phyloP scores from a whole-genome alignment of 2,888 invertebrate genomes.

The Tortricodes alternella region DNA sequence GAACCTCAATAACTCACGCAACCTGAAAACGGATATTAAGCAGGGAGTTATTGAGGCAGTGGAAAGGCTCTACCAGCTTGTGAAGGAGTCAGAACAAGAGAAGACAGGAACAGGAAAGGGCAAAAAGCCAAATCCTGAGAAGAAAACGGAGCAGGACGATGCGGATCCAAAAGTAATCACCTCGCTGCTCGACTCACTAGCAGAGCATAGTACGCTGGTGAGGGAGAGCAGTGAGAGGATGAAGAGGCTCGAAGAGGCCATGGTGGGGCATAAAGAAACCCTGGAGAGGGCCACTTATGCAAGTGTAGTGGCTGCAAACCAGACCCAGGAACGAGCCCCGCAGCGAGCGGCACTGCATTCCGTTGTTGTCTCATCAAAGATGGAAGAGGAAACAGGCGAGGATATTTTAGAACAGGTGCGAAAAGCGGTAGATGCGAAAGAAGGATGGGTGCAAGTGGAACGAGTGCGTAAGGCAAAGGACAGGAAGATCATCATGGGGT shows the following conservation, averaged over 20 bases:
- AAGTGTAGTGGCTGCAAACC: background rate
- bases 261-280: background rate
- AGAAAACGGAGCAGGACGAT: no score
- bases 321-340: background rate
- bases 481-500: background rate
- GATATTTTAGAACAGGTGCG: background rate
- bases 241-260: background rate
- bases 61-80: slow-evolving; percentile 19
- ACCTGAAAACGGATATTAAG: slow-evolving; percentile 10
- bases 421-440: background rate
- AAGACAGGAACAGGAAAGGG: background rate
- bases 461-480: background rate
- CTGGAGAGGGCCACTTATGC: background rate
- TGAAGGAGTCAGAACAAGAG: slow-evolving; percentile 15
- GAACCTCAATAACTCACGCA: background rate
- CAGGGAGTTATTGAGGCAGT: background rate
- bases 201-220: background rate
- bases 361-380: background rate
- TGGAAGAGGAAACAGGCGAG: background rate
- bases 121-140: no score
- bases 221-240: background rate
- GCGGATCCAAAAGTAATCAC: no score
- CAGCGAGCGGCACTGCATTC: background rate
- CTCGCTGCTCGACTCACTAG: background rate
- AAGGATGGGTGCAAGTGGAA: background rate